Evolutionary conservation across 2,797 vertebrate species (phyloP).

Genomic region (Micrastur ruficollis): DNA sequence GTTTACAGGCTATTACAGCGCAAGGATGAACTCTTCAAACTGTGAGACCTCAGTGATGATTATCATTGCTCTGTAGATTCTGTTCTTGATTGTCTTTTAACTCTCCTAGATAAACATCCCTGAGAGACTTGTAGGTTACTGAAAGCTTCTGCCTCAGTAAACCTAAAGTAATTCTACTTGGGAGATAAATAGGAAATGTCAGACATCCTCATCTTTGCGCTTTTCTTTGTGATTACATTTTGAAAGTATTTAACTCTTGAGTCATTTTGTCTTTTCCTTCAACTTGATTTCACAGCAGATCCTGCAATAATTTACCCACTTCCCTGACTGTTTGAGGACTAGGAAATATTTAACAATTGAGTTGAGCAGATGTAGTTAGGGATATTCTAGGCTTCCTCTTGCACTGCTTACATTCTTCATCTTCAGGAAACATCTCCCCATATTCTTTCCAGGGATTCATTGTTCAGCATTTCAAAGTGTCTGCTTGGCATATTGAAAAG

Average conservation of each 20-base stretch:
- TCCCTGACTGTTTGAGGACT: not conserved
- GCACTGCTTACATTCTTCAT: not conserved
- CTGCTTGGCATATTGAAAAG: not conserved
- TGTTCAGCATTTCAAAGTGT: not conserved
- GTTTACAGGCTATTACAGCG: not conserved
- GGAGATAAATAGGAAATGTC: slow-evolving; percentile 29
- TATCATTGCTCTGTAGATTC: not conserved
- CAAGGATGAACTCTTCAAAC: not conserved
- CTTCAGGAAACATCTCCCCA: not conserved
- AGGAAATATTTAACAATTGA: not conserved
- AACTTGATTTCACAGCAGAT: slow-evolving; percentile 26
- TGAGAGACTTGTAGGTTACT: not conserved
- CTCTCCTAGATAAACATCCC: not conserved
- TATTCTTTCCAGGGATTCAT: not conserved
- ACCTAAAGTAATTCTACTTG: not conserved
- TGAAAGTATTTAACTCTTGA: slow-evolving; percentile 36
- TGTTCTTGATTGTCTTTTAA: not conserved
- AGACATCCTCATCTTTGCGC: slow-evolving; percentile 24
- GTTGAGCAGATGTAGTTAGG: not conserved
- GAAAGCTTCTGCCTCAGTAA: slow-evolving; percentile 30
- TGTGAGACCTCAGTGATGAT: not conserved
- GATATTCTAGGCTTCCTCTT: not conserved
- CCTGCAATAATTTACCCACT: not conserved
- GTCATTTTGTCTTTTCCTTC: slow-evolving; percentile 22
- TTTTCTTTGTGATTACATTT: not conserved